Evolutionary conservation across 2,888 invertebrate genomes (phyloP).

Genomic region (Cecidostiba fungosa): DNA sequence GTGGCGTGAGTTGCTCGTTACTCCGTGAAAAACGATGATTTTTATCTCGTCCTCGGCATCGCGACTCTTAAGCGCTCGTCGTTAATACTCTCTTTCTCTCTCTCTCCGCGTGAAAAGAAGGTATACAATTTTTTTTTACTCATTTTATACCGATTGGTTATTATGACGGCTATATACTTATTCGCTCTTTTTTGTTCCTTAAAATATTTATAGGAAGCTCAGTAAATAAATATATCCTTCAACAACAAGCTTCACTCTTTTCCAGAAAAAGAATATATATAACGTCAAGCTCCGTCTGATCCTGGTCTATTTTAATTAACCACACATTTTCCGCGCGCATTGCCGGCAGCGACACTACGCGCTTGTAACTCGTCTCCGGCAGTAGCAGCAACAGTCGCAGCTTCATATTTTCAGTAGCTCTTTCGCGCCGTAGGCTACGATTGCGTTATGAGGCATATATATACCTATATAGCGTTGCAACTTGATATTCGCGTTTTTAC

Average conservation of each 20-base stretch:
- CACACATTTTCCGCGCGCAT: background rate
- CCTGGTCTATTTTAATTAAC: background rate
- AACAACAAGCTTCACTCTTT: too few species aligned
- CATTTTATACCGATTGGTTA: too few species aligned
- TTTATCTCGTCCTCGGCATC: slow-evolving; percentile 39
- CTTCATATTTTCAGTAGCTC: background rate
- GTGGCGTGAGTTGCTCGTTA: slow-evolving; percentile 37
- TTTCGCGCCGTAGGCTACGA: background rate
- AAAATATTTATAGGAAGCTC: too few species aligned
- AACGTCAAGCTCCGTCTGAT: background rate
- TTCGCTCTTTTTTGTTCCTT: too few species aligned
- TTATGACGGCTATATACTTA: too few species aligned
- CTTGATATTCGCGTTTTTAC: background rate
- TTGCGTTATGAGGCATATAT: background rate
- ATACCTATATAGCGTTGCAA: background rate
- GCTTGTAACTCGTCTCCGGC: background rate
- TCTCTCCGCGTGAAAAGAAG: background rate
- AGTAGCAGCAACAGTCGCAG: background rate
- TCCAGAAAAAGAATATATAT: too few species aligned
- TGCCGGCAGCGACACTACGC: background rate
- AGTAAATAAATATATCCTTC: too few species aligned
- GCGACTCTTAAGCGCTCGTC: background rate
- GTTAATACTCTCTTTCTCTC: background rate
- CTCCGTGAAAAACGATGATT: slow-evolving; percentile 54
- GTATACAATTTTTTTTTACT: background rate